Percentiles rank a stretch among this genome's conserved stretches.
Evolutionary conservation across 2,113 vertebrate genomes (phyloP).

Genomic region (Sebastes schlegelii): DNA sequence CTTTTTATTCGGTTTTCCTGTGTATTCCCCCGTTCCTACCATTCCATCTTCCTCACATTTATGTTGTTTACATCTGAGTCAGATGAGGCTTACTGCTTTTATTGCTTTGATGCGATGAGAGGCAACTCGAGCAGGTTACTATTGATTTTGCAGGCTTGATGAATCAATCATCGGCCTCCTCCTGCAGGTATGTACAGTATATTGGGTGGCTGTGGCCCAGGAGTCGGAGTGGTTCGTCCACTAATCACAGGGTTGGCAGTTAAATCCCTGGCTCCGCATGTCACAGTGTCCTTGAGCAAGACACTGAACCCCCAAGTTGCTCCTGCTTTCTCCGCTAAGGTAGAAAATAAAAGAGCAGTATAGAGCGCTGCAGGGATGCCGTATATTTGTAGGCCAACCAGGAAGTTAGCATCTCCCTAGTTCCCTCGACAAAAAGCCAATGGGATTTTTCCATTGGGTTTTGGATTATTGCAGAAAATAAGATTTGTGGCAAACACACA

Average conservation of each 20-base stretch:
- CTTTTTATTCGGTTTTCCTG: conserved; percentile 3
- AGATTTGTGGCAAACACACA: too few species aligned
- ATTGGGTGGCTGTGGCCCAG: neutral
- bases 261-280: neutral
- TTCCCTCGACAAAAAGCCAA: too few species aligned
- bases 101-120: conserved; percentile 56
- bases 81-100: conserved; percentile 42
- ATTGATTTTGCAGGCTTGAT: conserved; percentile 69
- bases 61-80: conserved; percentile 28
- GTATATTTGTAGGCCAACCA: too few species aligned
- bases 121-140: conserved; percentile 58
- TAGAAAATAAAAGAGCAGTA: conserved; percentile 7
- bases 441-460: too few species aligned
- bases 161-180: conserved; percentile 72
- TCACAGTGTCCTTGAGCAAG: neutral
- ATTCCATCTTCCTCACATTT: conserved; percentile 19
- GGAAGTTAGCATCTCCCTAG: too few species aligned
- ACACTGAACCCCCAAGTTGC: neutral
- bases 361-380: neutral
- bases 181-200: conserved; percentile 44
- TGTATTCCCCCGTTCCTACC: neutral
- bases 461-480: too few species aligned
- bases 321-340: neutral
- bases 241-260: neutral
- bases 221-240: neutral